Conservation (phyloP, 2,888 invertebrate species). For the Ophion ellenae region DNA sequence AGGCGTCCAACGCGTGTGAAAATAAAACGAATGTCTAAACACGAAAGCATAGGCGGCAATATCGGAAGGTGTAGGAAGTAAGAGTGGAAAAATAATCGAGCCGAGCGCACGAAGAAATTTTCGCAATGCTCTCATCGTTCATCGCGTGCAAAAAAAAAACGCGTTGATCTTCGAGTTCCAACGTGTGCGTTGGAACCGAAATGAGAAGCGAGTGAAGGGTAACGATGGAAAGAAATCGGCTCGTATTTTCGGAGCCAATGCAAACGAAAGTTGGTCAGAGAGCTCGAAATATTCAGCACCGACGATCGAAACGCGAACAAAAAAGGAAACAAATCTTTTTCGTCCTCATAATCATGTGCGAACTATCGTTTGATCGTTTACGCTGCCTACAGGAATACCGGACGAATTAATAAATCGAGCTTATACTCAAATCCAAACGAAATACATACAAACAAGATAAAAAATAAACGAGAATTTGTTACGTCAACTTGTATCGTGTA, state of each 20-base stretch:
- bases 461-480: conserved; percentile 49
- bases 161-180: conserved; percentile 59
- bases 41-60: conserved; percentile 21
- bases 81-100: not conserved
- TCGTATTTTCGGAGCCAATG: not conserved
- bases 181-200: conserved; percentile 21
- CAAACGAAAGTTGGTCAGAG: conserved; percentile 61
- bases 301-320: conserved; percentile 63
- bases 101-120: not conserved
- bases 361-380: conserved; percentile 46
- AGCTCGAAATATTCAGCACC: conserved; percentile 51
- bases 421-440: conserved; percentile 40
- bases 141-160: conserved; percentile 32
- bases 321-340: conserved; percentile 31
- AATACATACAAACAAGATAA: not conserved
- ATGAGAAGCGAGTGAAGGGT: conserved; percentile 22
- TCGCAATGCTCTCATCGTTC: conserved; percentile 23
- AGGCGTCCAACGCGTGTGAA: conserved; percentile 28
- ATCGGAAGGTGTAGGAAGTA: conserved; percentile 12
- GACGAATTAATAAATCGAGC: conserved; percentile 68
- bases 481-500: conserved; percentile 61
- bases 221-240: conserved; percentile 18
- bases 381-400: conserved; percentile 40
- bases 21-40: conserved; percentile 21
- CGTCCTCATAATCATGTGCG: conserved; percentile 45